Evolutionary conservation across 2,113 vertebrate species (phyloP).

Genomic region (Cyprinodon brontotheroides): DNA sequence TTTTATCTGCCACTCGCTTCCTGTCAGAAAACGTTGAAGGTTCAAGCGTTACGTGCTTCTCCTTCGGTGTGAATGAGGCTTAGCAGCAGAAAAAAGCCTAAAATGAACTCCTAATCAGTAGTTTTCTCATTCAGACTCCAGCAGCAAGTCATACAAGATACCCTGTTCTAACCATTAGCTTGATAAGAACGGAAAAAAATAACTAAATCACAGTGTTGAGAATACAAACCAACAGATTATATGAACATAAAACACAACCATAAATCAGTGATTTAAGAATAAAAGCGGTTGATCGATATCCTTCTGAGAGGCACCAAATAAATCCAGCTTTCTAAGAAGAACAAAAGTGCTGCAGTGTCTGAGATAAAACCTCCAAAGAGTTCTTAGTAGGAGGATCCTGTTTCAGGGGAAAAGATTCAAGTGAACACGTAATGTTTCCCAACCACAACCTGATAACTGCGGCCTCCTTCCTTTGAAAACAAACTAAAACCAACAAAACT

Average conservation of each 20-base stretch:
- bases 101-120: slow-evolving; percentile 12
- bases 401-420: slow-evolving; percentile 12
- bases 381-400: background rate
- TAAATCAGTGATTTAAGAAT: background rate
- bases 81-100: slow-evolving; percentile 15
- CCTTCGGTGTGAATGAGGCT: slow-evolving; percentile 27
- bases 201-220: background rate
- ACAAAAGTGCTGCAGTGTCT: slow-evolving; percentile 62
- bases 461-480: background rate
- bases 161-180: slow-evolving; percentile 29
- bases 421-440: slow-evolving; percentile 7
- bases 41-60: slow-evolving; percentile 20
- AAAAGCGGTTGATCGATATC: background rate
- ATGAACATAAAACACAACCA: background rate
- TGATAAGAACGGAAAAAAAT: background rate
- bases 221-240: background rate
- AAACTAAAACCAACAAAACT: slow-evolving; percentile 7
- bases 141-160: slow-evolving; percentile 8
- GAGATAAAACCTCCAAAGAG: background rate
- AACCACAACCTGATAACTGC: slow-evolving; percentile 1
- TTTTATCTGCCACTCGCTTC: slow-evolving; percentile 14
- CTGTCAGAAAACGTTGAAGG: slow-evolving; percentile 1
- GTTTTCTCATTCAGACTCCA: slow-evolving; percentile 7
- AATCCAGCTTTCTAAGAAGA: slow-evolving; percentile 1
- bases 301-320: slow-evolving; percentile 38